phyloP scores from a whole-genome alignment of 2,113 vertebrate genomes.

The Theropithecus gelada region DNA sequence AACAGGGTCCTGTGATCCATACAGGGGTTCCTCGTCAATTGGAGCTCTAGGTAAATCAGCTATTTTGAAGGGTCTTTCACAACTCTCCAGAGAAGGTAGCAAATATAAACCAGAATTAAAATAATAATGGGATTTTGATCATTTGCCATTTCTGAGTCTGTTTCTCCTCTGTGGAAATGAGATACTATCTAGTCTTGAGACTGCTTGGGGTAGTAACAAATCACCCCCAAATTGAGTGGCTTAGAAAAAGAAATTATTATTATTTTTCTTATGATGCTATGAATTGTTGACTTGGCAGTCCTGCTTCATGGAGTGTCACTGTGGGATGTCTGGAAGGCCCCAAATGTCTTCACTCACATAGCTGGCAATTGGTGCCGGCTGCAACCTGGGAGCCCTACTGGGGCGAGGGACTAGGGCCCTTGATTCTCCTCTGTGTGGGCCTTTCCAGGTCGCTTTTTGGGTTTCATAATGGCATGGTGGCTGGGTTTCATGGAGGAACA shows the following conservation, averaged over 20 bases:
- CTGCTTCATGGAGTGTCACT: not conserved
- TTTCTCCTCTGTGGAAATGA: not conserved
- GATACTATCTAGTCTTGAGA: not conserved
- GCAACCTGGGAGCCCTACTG: not conserved
- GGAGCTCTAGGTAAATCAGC: not conserved
- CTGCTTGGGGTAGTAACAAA: not conserved
- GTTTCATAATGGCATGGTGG: not conserved
- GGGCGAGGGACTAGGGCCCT: no score
- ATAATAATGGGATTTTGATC: not conserved
- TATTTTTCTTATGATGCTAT: not conserved
- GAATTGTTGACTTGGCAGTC: not conserved
- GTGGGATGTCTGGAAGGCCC: not conserved
- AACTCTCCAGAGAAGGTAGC: not conserved
- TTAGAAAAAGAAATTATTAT: not conserved
- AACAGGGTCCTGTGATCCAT: not conserved
- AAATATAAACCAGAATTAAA: not conserved
- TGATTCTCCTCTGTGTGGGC: not conserved
- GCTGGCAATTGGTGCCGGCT: not conserved
- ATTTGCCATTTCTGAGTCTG: not conserved
- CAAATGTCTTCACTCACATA: not conserved
- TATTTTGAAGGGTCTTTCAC: not conserved
- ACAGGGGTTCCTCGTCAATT: not conserved
- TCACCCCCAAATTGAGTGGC: not conserved
- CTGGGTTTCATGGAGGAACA: not conserved
- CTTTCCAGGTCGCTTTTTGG: not conserved